These are phyloP conservation scores for Eulemur rubriventer DNA, from an alignment of 2,797 vertebrate genomes.

Conservation along the genomic window DNA sequence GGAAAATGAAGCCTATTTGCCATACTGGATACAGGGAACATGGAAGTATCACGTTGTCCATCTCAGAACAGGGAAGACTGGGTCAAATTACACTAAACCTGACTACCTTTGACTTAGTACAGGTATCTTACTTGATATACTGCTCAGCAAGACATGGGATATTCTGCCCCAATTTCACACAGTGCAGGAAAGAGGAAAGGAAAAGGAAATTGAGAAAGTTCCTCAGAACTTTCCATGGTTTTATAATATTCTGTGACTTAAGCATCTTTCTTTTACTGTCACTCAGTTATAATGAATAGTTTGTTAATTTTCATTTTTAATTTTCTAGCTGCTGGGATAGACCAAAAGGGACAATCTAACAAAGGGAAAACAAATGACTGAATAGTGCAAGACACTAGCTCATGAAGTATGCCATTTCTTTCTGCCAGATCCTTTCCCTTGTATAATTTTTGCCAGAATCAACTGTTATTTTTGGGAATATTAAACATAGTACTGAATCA, in stretches of 20 bases:
- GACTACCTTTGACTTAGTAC: neutral
- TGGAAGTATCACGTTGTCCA: neutral
- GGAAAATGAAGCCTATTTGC: neutral
- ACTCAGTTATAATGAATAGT: neutral
- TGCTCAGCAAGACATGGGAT: neutral
- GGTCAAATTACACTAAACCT: rapidly evolving
- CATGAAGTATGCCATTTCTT: slow-evolving; percentile 26
- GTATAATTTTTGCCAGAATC: slow-evolving; percentile 51
- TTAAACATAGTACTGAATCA: slow-evolving; percentile 56
- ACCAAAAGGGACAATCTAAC: slow-evolving; percentile 9
- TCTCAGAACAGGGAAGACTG: neutral
- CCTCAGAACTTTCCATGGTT: neutral
- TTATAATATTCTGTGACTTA: neutral
- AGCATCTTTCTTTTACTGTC: neutral
- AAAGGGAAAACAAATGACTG: neutral
- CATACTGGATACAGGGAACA: neutral
- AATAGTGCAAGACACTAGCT: neutral
- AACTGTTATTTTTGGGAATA: slow-evolving; percentile 61
- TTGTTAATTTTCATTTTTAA: neutral
- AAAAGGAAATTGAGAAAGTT: neutral
- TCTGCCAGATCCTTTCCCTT: slow-evolving; percentile 56
- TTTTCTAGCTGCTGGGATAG: slow-evolving; percentile 27
- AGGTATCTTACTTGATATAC: neutral
- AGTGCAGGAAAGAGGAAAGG: neutral
- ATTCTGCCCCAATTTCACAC: neutral